Conservation (phyloP, 2,113 vertebrate genomes). For the Hyaena hyaena region DNA sequence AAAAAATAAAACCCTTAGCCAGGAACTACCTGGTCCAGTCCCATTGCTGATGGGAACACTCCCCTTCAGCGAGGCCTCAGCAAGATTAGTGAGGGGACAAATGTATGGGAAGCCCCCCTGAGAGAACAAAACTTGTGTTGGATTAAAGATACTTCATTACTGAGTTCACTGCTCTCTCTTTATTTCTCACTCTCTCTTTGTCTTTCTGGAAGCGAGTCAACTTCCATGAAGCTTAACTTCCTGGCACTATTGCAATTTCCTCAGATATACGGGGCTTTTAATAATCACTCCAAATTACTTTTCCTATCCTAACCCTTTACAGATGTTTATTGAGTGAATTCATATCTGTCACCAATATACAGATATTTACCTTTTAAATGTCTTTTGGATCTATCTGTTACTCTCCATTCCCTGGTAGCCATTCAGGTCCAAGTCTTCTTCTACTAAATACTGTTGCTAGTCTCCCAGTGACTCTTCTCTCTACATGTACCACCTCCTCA, state of each 20-base stretch:
- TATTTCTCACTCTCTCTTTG: fast-evolving
- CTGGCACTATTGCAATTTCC: neutral
- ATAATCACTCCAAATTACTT: neutral
- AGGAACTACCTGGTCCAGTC: neutral
- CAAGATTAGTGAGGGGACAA: neutral
- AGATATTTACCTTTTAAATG: neutral
- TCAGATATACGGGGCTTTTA: neutral
- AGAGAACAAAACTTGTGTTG: neutral
- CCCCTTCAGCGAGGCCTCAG: neutral
- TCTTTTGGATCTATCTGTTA: neutral
- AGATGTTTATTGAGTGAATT: neutral
- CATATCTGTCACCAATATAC: neutral
- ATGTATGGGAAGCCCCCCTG: neutral
- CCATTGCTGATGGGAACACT: neutral
- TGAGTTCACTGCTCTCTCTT: neutral
- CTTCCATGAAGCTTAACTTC: neutral
- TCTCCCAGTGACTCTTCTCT: neutral
- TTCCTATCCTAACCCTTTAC: neutral
- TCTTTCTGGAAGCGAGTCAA: neutral
- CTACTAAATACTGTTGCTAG: neutral
- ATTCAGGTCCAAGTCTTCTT: neutral
- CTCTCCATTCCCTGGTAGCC: neutral
- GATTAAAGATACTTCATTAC: neutral
- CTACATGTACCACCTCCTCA: neutral
- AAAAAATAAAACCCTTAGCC: neutral